These are phyloP conservation scores for Trialeurodes vaporariorum DNA, from an alignment of 1,140 invertebrate genomes.

Conservation along the genomic window DNA sequence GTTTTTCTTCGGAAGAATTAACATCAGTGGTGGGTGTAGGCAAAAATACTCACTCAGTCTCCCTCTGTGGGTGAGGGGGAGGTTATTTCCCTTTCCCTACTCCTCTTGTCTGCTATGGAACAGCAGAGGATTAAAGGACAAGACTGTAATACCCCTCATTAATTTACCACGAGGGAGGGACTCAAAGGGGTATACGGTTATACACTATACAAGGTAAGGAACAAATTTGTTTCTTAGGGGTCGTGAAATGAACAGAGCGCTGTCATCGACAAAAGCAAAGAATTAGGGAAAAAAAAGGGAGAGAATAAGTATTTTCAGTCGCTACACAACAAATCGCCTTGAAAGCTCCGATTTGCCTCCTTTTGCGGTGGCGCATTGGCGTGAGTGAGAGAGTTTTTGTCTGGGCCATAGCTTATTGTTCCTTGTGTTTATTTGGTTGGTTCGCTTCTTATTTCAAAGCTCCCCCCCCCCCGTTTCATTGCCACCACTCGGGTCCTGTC, in stretches of 20 bases:
- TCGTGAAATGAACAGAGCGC: neutral
- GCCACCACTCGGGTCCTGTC: neutral
- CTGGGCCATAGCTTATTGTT: too few species aligned
- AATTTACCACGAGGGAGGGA: neutral
- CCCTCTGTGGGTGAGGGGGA: neutral
- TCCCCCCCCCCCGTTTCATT: neutral
- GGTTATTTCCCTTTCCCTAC: too few species aligned
- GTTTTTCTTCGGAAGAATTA: neutral
- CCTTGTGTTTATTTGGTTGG: too few species aligned
- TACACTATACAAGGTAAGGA: too few species aligned
- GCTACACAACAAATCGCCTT: too few species aligned
- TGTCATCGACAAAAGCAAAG: neutral
- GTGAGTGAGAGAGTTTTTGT: too few species aligned
- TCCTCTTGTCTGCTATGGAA: too few species aligned
- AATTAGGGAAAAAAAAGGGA: neutral
- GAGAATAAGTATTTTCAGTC: too few species aligned
- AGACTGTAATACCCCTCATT: neutral
- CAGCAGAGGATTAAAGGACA: neutral
- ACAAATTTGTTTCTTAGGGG: neutral
- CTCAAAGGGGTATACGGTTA: neutral
- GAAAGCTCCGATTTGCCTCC: neutral
- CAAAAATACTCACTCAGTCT: neutral
- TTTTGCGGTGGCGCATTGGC: too few species aligned
- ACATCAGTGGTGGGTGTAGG: neutral
- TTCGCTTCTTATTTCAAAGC: neutral